These are phyloP conservation scores for Syrmaticus mikado DNA, from an alignment of 2,113 vertebrate genomes.

Conservation along the genomic window DNA sequence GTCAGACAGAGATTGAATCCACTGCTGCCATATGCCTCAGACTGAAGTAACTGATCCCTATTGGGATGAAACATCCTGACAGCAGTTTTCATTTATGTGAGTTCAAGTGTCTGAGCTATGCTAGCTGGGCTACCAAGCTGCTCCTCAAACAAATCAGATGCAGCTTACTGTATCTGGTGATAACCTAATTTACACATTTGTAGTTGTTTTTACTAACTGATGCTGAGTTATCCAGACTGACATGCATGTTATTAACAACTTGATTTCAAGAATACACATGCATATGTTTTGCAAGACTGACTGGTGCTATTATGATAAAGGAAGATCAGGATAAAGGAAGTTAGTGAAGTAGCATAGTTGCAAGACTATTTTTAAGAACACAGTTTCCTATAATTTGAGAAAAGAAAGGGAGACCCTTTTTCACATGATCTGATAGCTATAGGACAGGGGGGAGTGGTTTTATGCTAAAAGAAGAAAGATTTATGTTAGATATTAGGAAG, in stretches of 20 bases:
- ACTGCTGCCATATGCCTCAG: not conserved
- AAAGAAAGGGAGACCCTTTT: not conserved
- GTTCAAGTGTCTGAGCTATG: not conserved
- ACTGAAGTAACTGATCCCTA: not conserved
- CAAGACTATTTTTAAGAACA: not conserved
- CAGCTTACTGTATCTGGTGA: not conserved
- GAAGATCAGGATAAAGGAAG: not conserved
- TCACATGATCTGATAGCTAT: too few species aligned
- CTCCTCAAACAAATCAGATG: not conserved
- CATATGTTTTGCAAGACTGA: not conserved
- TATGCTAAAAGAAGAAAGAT: too few species aligned
- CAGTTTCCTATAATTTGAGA: not conserved
- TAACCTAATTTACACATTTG: not conserved
- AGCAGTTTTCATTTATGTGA: not conserved
- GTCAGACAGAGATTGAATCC: not conserved
- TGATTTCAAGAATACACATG: not conserved
- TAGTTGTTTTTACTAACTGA: not conserved
- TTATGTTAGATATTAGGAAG: too few species aligned
- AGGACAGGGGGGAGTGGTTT: too few species aligned
- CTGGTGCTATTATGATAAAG: not conserved
- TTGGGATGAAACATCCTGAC: not conserved
- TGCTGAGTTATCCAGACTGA: not conserved
- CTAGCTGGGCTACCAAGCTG: not conserved
- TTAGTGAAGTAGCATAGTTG: not conserved
- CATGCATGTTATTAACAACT: not conserved